phyloP scores from a whole-genome alignment of 2,797 vertebrate genomes.

The Heliangelus exortis region DNA sequence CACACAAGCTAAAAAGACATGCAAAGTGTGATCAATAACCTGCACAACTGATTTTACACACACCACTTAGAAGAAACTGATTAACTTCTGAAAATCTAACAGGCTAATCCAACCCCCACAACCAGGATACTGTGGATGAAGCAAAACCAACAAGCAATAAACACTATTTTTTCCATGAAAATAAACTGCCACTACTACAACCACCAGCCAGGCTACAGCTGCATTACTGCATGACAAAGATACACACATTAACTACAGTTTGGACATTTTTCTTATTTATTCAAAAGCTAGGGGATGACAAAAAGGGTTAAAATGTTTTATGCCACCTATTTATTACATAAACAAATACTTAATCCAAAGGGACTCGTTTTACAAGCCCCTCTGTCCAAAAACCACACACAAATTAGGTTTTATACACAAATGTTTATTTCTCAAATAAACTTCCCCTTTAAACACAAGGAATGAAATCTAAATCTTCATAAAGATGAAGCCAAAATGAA shows the following conservation, averaged over 20 bases:
- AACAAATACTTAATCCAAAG: constrained; percentile 74
- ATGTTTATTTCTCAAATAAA: constrained; percentile 98
- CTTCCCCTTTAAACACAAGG: constrained; percentile 90
- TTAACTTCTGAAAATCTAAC: neutral
- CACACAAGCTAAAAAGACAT: neutral
- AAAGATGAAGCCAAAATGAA: constrained; percentile 82
- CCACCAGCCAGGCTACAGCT: neutral
- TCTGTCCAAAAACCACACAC: constrained; percentile 79
- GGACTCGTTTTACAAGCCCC: constrained; percentile 71
- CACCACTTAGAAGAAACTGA: neutral
- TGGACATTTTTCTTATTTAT: constrained; percentile 73
- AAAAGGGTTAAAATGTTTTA: constrained; percentile 74
- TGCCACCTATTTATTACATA: constrained; percentile 78
- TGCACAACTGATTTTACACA: neutral
- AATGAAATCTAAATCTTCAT: constrained; percentile 83
- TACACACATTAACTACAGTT: constrained; percentile 60
- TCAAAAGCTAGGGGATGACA: constrained; percentile 80
- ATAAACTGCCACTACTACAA: neutral
- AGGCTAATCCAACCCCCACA: neutral
- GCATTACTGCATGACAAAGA: constrained; percentile 23
- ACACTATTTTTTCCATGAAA: neutral
- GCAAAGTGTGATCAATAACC: neutral
- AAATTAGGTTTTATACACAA: constrained; percentile 93
- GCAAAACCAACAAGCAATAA: neutral
- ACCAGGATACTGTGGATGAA: neutral